These are phyloP conservation scores for Subacronicta megacephala DNA, from an alignment of 2,888 invertebrate genomes.

Conservation along the genomic window DNA sequence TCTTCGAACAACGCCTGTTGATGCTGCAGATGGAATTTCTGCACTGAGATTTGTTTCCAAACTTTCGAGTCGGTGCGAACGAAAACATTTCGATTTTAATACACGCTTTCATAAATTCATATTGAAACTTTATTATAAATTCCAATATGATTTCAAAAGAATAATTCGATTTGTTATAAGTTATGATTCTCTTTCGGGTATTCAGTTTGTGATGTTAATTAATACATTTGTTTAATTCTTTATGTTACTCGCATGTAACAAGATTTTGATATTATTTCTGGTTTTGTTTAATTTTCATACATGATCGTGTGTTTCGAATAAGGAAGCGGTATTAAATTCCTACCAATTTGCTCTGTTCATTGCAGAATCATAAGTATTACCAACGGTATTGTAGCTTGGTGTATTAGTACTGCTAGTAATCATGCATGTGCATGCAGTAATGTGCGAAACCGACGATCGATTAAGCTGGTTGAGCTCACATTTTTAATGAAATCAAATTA, in stretches of 20 bases:
- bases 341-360: slow-evolving; percentile 27
- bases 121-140: slow-evolving; percentile 12
- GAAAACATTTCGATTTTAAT: slow-evolving; percentile 23
- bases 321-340: slow-evolving; percentile 27
- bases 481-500: not conserved
- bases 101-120: slow-evolving; percentile 12
- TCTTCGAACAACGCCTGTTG: slow-evolving; percentile 16
- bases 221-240: slow-evolving; percentile 6
- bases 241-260: slow-evolving; percentile 9
- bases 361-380: slow-evolving; percentile 31
- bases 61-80: slow-evolving; percentile 1
- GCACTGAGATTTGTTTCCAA: slow-evolving; percentile 22
- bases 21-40: slow-evolving; percentile 16
- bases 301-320: slow-evolving; percentile 1
- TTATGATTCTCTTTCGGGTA: slow-evolving; percentile 5
- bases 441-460: slow-evolving; percentile 18
- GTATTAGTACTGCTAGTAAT: slow-evolving; percentile 46
- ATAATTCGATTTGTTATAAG: slow-evolving; percentile 17
- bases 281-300: not conserved
- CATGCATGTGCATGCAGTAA: slow-evolving; percentile 41
- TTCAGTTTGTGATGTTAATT: slow-evolving; percentile 1
- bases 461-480: slow-evolving; percentile 4
- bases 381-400: slow-evolving; percentile 37
- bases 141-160: slow-evolving; percentile 16
- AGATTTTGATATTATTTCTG: slow-evolving; percentile 11